These are phyloP conservation scores for Leguminivora glycinivorella DNA, from an alignment of 1,140 invertebrate species.

Conservation along the genomic window DNA sequence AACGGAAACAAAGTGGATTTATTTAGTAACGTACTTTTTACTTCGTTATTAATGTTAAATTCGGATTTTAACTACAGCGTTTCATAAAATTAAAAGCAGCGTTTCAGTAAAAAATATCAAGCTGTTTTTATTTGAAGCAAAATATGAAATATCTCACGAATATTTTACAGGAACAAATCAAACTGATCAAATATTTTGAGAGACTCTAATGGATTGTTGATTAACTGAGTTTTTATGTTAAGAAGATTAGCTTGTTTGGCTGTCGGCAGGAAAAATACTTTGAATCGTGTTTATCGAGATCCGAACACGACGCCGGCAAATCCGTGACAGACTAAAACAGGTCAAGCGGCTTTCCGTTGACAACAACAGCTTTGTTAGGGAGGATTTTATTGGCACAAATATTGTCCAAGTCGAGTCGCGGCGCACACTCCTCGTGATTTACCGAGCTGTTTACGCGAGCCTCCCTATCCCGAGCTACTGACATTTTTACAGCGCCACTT, in stretches of 20 bases:
- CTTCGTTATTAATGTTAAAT: not conserved
- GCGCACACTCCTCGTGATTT: constrained; percentile 66
- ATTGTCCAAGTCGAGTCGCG: constrained; percentile 67
- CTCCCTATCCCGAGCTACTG: constrained; percentile 53
- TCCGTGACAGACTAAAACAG: constrained; percentile 62
- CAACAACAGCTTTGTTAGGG: constrained; percentile 72
- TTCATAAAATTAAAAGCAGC: not conserved
- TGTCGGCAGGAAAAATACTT: constrained; percentile 10
- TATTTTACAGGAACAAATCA: not conserved
- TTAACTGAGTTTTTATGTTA: constrained; percentile 4
- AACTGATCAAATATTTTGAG: not conserved
- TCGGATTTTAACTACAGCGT: not conserved
- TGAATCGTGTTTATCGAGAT: constrained; percentile 38
- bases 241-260: not conserved
- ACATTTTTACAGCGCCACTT: constrained; percentile 59
- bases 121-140: no score
- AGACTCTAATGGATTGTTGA: not conserved
- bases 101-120: no score
- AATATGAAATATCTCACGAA: no score
- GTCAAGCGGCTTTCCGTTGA: constrained; percentile 64
- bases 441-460: constrained; percentile 69
- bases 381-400: constrained; percentile 74
- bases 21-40: not conserved
- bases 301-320: constrained; percentile 49
- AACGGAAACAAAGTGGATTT: not conserved